phyloP scores from a whole-genome alignment of 1,140 invertebrate genomes.

The Hetaerina americana region DNA sequence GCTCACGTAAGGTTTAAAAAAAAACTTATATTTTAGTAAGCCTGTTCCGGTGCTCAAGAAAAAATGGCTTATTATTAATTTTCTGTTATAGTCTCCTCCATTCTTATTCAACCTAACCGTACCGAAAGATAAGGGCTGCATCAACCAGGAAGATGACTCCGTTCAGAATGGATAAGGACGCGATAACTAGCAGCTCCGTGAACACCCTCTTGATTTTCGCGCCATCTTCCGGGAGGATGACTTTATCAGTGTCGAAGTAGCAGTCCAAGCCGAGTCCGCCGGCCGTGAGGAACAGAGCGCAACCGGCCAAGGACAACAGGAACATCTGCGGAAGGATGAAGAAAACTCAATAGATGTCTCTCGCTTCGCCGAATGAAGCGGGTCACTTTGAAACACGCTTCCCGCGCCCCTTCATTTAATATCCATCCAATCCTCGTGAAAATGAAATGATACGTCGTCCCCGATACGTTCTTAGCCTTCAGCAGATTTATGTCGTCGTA shows the following conservation, averaged over 20 bases:
- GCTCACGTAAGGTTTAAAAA: no score
- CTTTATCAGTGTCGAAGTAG: conserved; percentile 2
- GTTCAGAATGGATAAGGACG: conserved; percentile 12
- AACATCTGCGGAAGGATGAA: conserved; percentile 21
- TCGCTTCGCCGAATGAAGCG: no score
- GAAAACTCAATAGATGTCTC: neutral
- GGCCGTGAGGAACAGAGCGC: conserved; percentile 17
- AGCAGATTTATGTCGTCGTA: no score
- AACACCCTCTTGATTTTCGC: conserved; percentile 7
- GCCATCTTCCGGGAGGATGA: conserved; percentile 5
- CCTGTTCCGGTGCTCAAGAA: no score
- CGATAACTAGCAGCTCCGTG: conserved; percentile 12
- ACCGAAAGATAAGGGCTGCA: conserved; percentile 21
- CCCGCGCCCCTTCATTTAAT: no score
- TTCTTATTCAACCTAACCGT: conserved; percentile 22
- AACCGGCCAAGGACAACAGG: conserved; percentile 20
- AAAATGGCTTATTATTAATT: no score
- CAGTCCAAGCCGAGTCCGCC: conserved; percentile 12
- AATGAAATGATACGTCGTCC: no score
- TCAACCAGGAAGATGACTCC: conserved; percentile 21
- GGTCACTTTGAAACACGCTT: no score
- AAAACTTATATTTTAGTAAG: no score
- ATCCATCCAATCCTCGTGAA: no score
- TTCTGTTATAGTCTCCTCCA: no score
- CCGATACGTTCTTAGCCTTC: no score